A percentile compares a stretch with the other conserved stretches of the same genome.
phyloP scores from a whole-genome alignment of 2,113 vertebrate genomes.

The Lepisosteus osseus region DNA sequence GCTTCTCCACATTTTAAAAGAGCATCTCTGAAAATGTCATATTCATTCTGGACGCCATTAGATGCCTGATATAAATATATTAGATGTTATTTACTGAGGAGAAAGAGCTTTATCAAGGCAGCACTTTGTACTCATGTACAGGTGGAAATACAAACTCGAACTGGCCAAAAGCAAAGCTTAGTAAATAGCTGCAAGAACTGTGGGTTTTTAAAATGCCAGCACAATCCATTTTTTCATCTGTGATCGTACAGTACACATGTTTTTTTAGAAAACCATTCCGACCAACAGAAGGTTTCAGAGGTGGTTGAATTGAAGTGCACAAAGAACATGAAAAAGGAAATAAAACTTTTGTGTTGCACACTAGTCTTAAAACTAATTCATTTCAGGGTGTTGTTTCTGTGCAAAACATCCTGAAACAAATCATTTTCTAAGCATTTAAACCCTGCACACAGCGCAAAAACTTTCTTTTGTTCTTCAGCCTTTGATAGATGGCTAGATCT shows the following conservation, averaged over 20 bases:
- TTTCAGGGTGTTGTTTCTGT: no score
- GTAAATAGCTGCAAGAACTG: not conserved
- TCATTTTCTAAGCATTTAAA: no score
- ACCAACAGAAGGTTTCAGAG: not conserved
- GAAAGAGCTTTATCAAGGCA: not conserved
- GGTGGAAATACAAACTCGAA: no score
- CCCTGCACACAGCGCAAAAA: no score
- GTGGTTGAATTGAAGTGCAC: no score
- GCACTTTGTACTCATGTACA: not conserved
- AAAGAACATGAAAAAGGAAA: no score
- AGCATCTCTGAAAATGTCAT: slow-evolving; percentile 1
- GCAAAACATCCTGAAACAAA: no score
- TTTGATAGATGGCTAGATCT: no score
- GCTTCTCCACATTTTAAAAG: not conserved
- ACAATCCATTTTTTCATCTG: not conserved
- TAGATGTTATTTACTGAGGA: not conserved
- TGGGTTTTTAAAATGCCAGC: not conserved
- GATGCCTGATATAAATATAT: not conserved
- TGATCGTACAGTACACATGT: not conserved
- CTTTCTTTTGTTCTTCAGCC: no score
- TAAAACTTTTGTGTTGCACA: no score
- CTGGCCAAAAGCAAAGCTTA: not conserved
- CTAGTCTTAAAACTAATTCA: no score
- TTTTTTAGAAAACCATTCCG: not conserved
- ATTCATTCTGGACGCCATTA: not conserved